Evolutionary conservation across 2,888 invertebrate genomes (phyloP).

Genomic region (Nomada flava): DNA sequence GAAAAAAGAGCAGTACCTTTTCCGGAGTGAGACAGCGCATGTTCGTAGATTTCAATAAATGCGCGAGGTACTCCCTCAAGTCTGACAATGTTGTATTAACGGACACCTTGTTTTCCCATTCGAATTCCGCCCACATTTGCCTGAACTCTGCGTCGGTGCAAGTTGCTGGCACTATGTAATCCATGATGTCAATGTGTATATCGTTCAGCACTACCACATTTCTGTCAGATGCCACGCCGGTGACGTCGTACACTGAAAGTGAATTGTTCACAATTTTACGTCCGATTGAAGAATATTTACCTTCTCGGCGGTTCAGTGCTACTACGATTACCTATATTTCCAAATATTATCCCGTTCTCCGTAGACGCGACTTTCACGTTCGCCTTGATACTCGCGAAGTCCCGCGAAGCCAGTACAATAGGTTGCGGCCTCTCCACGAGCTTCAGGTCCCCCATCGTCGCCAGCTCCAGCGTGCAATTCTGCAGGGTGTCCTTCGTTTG

Average conservation of each 20-base stretch:
- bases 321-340: conserved; percentile 93
- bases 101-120: conserved; percentile 99
- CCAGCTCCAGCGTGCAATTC: conserved; percentile 98
- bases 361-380: conserved; percentile 99
- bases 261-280: background rate
- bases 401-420: conserved; percentile 97
- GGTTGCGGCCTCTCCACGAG: conserved; percentile 98
- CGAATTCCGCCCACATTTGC: conserved; percentile 99
- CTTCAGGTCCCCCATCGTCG: conserved; percentile 98
- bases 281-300: background rate
- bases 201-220: conserved; percentile 99
- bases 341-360: conserved; percentile 99
- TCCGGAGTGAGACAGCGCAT: conserved; percentile 99
- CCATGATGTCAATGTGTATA: conserved; percentile 99
- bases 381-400: conserved; percentile 99
- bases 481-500: conserved; percentile 99
- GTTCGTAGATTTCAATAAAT: conserved; percentile 97
- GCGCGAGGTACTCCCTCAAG: conserved; percentile 95
- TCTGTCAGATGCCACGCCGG: conserved; percentile 95
- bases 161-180: conserved; percentile 97
- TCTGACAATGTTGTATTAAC: conserved; percentile 97
- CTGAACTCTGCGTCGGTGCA: conserved; percentile 99
- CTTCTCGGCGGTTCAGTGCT: too few species aligned
- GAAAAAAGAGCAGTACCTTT: conserved; percentile 86
- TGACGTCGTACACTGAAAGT: conserved; percentile 95